Conservation (phyloP, 2,113 vertebrate species). For the Benitochromis conjunctus region DNA sequence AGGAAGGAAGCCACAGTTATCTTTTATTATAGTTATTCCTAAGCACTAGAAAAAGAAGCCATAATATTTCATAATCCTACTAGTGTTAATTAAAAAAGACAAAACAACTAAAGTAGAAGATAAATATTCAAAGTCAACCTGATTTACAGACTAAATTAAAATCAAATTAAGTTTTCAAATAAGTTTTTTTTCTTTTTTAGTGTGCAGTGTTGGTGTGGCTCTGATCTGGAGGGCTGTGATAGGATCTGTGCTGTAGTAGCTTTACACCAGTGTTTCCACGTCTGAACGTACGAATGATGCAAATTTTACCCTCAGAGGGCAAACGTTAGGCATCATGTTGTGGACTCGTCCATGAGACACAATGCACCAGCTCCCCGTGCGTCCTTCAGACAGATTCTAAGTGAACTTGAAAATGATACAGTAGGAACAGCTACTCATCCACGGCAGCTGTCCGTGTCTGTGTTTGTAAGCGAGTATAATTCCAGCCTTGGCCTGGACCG, state of each 20-base stretch:
- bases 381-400: not conserved
- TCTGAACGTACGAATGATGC: not conserved
- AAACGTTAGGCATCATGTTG: not conserved
- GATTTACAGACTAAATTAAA: not conserved
- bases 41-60: not conserved
- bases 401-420: not conserved
- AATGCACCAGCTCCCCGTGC: not conserved
- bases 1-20: not conserved
- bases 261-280: not conserved
- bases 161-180: not conserved
- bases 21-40: not conserved
- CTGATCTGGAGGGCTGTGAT: not conserved
- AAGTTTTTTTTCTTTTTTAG: not conserved
- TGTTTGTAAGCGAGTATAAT: not conserved
- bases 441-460: not conserved
- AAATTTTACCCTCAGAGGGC: not conserved
- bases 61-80: not conserved
- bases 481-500: not conserved
- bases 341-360: not conserved
- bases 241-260: not conserved
- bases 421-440: not conserved
- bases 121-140: not conserved
- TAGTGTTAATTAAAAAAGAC: not conserved
- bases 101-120: not conserved
- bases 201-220: not conserved